Evolutionary conservation across 2,888 invertebrate genomes (phyloP), one percentile per base, ranked within the genome.

Genomic region (Cyclophora albipunctata): DNA sequence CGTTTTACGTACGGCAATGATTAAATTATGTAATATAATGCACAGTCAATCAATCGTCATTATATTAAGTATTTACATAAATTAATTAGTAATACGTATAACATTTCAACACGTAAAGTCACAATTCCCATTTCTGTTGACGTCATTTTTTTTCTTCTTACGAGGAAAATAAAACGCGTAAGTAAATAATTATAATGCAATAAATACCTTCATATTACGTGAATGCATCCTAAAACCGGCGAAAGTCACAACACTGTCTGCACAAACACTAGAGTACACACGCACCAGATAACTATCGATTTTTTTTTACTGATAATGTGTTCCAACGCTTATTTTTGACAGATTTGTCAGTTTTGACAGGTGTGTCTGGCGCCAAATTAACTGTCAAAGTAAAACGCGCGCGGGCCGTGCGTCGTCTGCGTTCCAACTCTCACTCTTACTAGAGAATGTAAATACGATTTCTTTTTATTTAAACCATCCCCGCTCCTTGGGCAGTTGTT

Each of bases 391-490:
- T 59, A 40, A 64, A 81, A 69, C 76, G 75, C 71, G 69, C 62
- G 68, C 67, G 63, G 54, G 66, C 71, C 77, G 76, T 75, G 73
- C 77, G 73, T 66, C 69, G 52, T 52, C 62, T 63, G 48, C 68
- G 59, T 63, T 66, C 70, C 63, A 73, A 71, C 66, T 70, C 74
- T 83, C 78, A 85, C 87, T 87, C 86, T 87, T 84, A 81, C 86
- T 81, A 66, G 69, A 63, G 66, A 68, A 59, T 64, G 68, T 60
- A 54, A 63, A 55, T 55, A 63, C 61, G 75, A 76, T 84, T 83
- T 81, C 82, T 83, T 86, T 84, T 81, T 87, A 85, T 84, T 81
- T 76, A 78, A 81, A 77, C 65, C 67, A 78, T 81, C 84, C 86
- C 86, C 83, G 70, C 84, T 49, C 72, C 69, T 64, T 65, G 52